A percentile compares a stretch with the other conserved stretches of the same genome.
Conservation (phyloP, 2,888 invertebrate species). For the Nephrotoma appendiculata region DNA sequence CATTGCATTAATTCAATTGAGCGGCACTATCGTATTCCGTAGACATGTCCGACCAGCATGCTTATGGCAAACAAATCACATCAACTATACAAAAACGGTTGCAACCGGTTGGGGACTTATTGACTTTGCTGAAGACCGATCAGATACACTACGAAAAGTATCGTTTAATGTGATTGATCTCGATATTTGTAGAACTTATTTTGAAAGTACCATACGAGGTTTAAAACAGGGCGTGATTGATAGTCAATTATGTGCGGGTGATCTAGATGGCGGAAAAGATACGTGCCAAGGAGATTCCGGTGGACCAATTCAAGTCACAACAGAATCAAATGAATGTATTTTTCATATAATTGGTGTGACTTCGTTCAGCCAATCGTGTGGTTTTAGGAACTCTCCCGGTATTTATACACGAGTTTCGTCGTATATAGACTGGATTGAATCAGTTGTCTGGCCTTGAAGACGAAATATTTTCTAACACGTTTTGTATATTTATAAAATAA, state of each 20-base stretch:
- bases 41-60: background rate
- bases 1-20: conserved; percentile 4
- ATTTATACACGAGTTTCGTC: conserved; percentile 18
- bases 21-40: background rate
- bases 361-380: conserved; percentile 19
- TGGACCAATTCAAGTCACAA: conserved; percentile 24
- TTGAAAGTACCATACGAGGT: background rate
- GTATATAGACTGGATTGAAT: conserved; percentile 19
- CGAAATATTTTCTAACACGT: background rate
- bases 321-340: background rate
- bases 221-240: conserved; percentile 18
- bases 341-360: conserved; percentile 16
- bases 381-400: conserved; percentile 14
- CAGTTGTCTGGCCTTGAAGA: conserved; percentile 11
- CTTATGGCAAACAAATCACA: background rate
- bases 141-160: conserved; percentile 1
- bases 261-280: conserved; percentile 20
- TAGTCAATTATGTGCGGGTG: conserved; percentile 27
- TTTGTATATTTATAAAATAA: too few relatives aligned
- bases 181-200: background rate
- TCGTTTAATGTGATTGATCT: background rate
- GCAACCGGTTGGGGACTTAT: conserved; percentile 45
- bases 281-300: conserved; percentile 31
- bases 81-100: conserved; percentile 28
- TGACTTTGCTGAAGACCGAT: background rate